phyloP scores from a whole-genome alignment of 2,888 invertebrate species.

The Pheosia tremula region DNA sequence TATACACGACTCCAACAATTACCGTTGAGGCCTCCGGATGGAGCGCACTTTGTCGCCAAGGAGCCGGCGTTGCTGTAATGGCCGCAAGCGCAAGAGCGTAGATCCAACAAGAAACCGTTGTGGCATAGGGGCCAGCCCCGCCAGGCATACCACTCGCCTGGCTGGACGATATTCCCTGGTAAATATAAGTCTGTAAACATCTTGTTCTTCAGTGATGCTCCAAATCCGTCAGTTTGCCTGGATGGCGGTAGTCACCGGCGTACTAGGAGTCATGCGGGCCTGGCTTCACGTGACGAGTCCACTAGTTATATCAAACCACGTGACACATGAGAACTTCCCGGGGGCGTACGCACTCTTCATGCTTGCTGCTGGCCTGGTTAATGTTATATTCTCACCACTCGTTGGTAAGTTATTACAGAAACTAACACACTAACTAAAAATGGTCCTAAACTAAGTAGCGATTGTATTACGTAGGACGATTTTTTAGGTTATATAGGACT shows the following conservation, averaged over 20 bases:
- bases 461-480: too few relatives aligned
- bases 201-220: constrained; percentile 52
- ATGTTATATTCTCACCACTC: constrained; percentile 86
- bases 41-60: too few relatives aligned
- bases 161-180: too few relatives aligned
- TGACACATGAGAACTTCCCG: constrained; percentile 86
- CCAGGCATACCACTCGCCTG: too few relatives aligned
- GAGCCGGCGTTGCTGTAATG: too few relatives aligned
- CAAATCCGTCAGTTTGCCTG: constrained; percentile 59
- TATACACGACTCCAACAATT: too few relatives aligned
- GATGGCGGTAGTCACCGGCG: constrained; percentile 62
- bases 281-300: constrained; percentile 88
- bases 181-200: too few relatives aligned
- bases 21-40: too few relatives aligned
- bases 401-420: constrained; percentile 75
- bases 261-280: constrained; percentile 87
- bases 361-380: constrained; percentile 87
- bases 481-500: too few relatives aligned
- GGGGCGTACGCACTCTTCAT: constrained; percentile 90
- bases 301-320: constrained; percentile 87
- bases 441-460: background rate
- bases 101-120: too few relatives aligned
- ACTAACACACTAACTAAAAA: background rate
- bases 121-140: too few relatives aligned
- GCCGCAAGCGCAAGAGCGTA: too few relatives aligned